Base-by-base conservation (phyloP, 2,113 vertebrate species). In the Hippocampus guttulatus region DNA sequence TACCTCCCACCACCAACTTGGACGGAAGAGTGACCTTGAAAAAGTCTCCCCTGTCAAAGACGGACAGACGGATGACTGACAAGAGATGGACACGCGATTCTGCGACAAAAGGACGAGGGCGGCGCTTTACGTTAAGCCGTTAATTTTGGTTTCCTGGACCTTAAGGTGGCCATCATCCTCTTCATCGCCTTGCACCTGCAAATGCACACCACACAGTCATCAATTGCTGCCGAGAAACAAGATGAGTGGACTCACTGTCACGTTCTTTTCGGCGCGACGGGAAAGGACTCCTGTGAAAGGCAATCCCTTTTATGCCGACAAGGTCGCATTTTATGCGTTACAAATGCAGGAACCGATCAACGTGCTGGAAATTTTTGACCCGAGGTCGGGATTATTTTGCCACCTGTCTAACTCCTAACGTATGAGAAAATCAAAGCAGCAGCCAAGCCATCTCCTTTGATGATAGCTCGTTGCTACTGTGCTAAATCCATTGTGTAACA, bases 101-200 rank as follows among this genome's bases (percentile, higher is more conserved):
- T 51, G 65, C 15, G 27, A 33, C 10, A 68, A 15, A 54, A 40
- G 20, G 20, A 52, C 25, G n/a, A 47, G 41, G 27, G 18, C 27
- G 15, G 23, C 7, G n/a, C 54, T 89, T 92, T 83, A 98, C 97
- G 93, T 95, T 86, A 92, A 93, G 45, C 95, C 95, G 75, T 92
- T 92, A 67, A 95, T 77, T 75, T 92, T 92, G 11, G 93, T 94
- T 85, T 97, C 95, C 73, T 92, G 91, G 16, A 98, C 88, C 85
- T 96, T 93, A 65, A 98, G 88, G 67, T 80, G 85, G 66, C 93
- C 94, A 81, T 98, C 95, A 60, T 98, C 96, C 9, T 98, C 96
- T 74, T 98, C 96, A 77, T 98, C 95, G 45, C 93, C 93, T 63
- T 95, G 98, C 1, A 96, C 92, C 97, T 99, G 74, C 52, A 76